phyloP scores from a whole-genome alignment of 2,113 vertebrate species.

The Ceyx cyanopectus region DNA sequence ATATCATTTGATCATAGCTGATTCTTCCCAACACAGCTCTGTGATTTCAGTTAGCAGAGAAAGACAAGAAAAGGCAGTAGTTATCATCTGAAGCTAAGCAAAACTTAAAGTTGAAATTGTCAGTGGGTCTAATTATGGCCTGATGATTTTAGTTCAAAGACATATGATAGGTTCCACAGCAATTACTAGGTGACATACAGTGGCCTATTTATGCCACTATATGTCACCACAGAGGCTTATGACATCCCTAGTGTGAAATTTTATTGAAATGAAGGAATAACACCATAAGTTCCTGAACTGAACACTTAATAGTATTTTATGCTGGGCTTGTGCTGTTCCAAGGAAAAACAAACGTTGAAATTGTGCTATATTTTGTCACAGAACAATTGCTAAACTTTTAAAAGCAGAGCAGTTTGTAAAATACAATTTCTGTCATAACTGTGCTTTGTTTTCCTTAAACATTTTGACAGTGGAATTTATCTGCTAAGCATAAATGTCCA shows the following conservation, averaged over 20 bases:
- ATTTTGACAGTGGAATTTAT: slow-evolving; percentile 43
- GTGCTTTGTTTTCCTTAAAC: slow-evolving; percentile 52
- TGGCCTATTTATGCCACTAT: background rate
- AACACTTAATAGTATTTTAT: background rate
- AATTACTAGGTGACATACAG: background rate
- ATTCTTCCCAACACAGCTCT: background rate
- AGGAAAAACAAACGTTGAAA: background rate
- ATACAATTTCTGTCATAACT: slow-evolving; percentile 30
- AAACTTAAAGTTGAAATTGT: background rate
- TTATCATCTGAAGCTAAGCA: background rate
- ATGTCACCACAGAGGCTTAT: background rate
- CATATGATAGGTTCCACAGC: background rate
- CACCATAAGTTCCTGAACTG: background rate
- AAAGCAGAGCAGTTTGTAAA: slow-evolving; percentile 15
- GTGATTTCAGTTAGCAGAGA: background rate
- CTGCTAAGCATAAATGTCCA: slow-evolving; percentile 44
- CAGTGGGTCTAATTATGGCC: background rate
- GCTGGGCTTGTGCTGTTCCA: background rate
- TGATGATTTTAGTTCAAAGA: background rate
- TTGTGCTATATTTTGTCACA: background rate
- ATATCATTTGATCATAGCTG: background rate
- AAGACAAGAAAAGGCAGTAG: background rate
- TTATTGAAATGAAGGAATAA: background rate
- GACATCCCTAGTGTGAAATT: background rate
- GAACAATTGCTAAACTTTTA: slow-evolving; percentile 22